Evolutionary conservation across 2,888 invertebrate genomes (phyloP).

Genomic region (Synergus japonicus): DNA sequence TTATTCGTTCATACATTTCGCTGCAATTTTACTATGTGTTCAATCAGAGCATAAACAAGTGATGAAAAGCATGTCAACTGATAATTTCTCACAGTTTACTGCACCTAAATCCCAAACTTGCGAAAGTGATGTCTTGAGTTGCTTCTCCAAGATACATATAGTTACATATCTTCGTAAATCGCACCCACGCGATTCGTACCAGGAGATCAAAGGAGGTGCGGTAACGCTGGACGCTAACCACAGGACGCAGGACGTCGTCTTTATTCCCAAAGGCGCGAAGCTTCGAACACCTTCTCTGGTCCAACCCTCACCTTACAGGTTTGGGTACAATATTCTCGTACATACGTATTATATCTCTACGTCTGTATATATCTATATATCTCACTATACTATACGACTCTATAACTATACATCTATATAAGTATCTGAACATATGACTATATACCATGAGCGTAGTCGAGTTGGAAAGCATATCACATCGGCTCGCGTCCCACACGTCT

Average conservation of each 20-base stretch:
- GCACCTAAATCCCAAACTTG: not conserved
- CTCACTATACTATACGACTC: not conserved
- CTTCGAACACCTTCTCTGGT: constrained; percentile 39
- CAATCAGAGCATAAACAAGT: too few species aligned
- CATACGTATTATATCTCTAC: not conserved
- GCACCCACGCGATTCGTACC: constrained; percentile 38
- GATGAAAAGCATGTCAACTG: not conserved
- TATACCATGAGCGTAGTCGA: constrained; percentile 20
- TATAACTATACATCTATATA: not conserved
- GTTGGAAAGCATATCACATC: constrained; percentile 20
- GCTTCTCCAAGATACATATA: constrained; percentile 32
- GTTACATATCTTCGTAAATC: constrained; percentile 52
- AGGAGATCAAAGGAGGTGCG: constrained; percentile 53
- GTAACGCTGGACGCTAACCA: constrained; percentile 44
- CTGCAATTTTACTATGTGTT: too few species aligned
- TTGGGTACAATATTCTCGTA: constrained; percentile 24
- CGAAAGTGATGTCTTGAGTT: constrained; percentile 17
- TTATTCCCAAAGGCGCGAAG: constrained; percentile 44
- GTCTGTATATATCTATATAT: not conserved
- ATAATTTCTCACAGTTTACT: not conserved
- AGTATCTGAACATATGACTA: constrained; percentile 8
- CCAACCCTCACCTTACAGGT: constrained; percentile 35
- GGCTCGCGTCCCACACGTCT: constrained; percentile 68
- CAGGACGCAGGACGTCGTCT: constrained; percentile 49
- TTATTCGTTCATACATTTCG: not conserved